These are phyloP conservation scores for Omphaloscelis lunosa DNA, from an alignment of 2,888 invertebrate genomes.

Conservation along the genomic window DNA sequence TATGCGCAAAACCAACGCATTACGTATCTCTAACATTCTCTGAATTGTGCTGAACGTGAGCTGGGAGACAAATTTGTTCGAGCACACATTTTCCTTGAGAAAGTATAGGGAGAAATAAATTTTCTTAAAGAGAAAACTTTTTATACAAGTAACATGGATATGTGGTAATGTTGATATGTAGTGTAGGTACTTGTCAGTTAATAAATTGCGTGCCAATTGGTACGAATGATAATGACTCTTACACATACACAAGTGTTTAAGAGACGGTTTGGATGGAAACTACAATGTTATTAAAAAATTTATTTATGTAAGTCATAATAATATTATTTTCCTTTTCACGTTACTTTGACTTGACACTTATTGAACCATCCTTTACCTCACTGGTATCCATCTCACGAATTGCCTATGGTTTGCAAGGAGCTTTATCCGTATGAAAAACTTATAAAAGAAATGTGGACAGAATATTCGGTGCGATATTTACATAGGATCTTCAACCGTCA, in stretches of 20 bases:
- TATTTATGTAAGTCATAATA: not conserved
- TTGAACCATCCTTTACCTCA: slow-evolving; percentile 39
- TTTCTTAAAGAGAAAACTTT: slow-evolving; percentile 75
- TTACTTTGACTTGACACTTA: slow-evolving; percentile 38
- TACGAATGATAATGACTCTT: slow-evolving; percentile 18
- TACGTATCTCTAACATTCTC: slow-evolving; percentile 79
- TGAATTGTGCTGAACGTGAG: slow-evolving; percentile 80
- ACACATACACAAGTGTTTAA: too few species aligned
- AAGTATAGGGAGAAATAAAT: slow-evolving; percentile 73
- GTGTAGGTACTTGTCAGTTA: slow-evolving; percentile 34
- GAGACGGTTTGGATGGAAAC: too few species aligned
- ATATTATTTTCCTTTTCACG: slow-evolving; percentile 11
- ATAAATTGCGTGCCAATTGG: slow-evolving; percentile 47
- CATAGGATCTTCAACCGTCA: slow-evolving; percentile 61
- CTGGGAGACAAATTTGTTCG: slow-evolving; percentile 78
- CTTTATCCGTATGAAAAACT: slow-evolving; percentile 58
- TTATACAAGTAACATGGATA: slow-evolving; percentile 56
- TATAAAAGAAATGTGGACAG: slow-evolving; percentile 55
- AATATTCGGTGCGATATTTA: slow-evolving; percentile 64
- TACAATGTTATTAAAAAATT: not conserved
- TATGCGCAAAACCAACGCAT: slow-evolving; percentile 78
- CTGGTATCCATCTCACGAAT: slow-evolving; percentile 52
- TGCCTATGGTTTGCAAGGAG: slow-evolving; percentile 49
- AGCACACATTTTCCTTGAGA: slow-evolving; percentile 73
- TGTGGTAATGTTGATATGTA: slow-evolving; percentile 8